phyloP scores from a whole-genome alignment of 2,113 vertebrate genomes.

The Chrysochloris asiatica region DNA sequence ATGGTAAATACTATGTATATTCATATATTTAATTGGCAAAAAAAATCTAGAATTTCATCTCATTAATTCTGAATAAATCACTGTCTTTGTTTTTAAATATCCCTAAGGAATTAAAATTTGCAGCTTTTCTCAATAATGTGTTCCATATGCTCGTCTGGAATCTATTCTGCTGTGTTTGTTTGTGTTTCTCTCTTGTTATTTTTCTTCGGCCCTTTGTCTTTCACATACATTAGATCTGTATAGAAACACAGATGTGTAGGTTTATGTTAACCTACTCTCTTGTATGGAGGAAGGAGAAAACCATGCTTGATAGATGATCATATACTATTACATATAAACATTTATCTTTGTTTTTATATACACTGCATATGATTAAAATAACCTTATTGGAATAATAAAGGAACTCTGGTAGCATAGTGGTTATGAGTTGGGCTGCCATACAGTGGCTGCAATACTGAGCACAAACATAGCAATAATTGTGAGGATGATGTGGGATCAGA shows the following conservation, averaged over 20 bases:
- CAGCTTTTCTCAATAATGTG: not conserved
- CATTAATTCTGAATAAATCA: constrained; percentile 23
- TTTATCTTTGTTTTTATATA: constrained; percentile 6
- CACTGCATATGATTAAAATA: not conserved
- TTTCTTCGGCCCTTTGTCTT: not conserved
- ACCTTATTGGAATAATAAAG: not conserved
- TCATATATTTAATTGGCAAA: constrained; percentile 26
- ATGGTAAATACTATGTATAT: constrained; percentile 87
- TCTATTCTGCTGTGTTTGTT: constrained; percentile 16
- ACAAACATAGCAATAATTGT: too few relatives aligned
- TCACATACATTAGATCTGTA: not conserved
- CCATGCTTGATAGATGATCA: not conserved
- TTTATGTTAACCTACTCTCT: not conserved
- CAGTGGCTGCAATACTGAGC: too few relatives aligned
- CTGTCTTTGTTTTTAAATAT: constrained; percentile 41
- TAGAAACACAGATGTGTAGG: not conserved
- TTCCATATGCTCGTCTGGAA: not conserved
- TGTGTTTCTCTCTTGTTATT: constrained; percentile 28
- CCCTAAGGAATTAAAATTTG: constrained; percentile 17
- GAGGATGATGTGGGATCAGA: too few relatives aligned
- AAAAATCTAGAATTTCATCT: not conserved
- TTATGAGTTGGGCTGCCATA: too few relatives aligned
- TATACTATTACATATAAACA: constrained; percentile 4
- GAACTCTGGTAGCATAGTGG: too few relatives aligned
- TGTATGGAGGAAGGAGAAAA: not conserved